A percentile compares a stretch with the other conserved stretches of the same genome.
phyloP scores from a whole-genome alignment of 2,797 vertebrate species.

The Typhlichthys subterraneus region DNA sequence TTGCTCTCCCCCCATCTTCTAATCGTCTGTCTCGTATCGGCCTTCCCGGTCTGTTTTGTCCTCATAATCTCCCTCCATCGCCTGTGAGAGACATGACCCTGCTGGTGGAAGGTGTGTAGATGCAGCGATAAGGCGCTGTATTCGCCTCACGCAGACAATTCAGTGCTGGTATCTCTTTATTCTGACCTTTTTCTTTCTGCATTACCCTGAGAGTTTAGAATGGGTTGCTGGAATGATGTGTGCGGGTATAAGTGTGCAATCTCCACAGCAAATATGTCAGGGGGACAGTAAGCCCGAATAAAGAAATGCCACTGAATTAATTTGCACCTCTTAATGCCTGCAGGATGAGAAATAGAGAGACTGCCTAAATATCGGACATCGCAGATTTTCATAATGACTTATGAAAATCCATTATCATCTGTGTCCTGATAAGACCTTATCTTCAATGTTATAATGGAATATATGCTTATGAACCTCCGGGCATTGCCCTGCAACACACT shows the following conservation, averaged over 20 bases:
- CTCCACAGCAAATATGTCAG: slow-evolving; percentile 9
- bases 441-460: too few species aligned
- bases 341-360: slow-evolving; percentile 2
- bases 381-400: neutral
- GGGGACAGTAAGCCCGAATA: slow-evolving; percentile 25
- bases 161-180: slow-evolving; percentile 17
- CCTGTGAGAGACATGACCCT: slow-evolving; percentile 39
- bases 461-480: too few species aligned
- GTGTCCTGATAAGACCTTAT: too few species aligned
- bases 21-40: slow-evolving; percentile 3
- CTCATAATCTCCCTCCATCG: slow-evolving; percentile 19
- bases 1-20: slow-evolving; percentile 15
- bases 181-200: slow-evolving; percentile 11
- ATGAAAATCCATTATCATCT: neutral
- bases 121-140: slow-evolving; percentile 11
- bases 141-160: too few species aligned
- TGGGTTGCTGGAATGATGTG: slow-evolving; percentile 34
- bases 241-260: slow-evolving; percentile 11
- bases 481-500: too few species aligned
- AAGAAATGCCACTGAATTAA: slow-evolving; percentile 43
- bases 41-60: slow-evolving; percentile 18
- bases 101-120: slow-evolving; percentile 24
- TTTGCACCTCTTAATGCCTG: slow-evolving; percentile 13
- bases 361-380: too few species aligned
- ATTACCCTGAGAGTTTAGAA: slow-evolving; percentile 33